Percentiles rank a stretch among this genome's conserved stretches.
Conservation (phyloP, 1,140 invertebrate species). For the Ceratina japonica region DNA sequence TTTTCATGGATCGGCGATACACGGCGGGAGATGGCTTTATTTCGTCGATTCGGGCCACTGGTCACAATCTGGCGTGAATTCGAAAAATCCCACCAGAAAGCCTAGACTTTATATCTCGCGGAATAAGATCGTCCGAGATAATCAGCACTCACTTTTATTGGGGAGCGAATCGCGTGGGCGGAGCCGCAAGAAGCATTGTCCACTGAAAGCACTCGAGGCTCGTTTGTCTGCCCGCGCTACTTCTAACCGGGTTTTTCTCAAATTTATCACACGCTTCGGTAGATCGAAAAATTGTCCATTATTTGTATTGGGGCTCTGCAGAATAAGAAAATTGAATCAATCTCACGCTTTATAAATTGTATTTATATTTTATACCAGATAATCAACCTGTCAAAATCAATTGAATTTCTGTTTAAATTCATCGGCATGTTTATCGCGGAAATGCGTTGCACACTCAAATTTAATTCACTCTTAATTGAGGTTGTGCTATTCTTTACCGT, state of each 20-base stretch:
- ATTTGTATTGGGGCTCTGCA: not conserved
- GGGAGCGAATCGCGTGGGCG: slow-evolving; percentile 48
- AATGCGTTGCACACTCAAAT: no score
- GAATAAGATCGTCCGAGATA: slow-evolving; percentile 41
- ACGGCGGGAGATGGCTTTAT: slow-evolving; percentile 6
- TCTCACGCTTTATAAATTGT: not conserved
- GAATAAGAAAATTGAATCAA: not conserved
- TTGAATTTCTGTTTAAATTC: no score
- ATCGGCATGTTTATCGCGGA: no score
- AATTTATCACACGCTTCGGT: slow-evolving; percentile 40
- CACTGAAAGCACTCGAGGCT: slow-evolving; percentile 24
- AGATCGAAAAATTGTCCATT: slow-evolving; percentile 42
- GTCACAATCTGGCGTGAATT: slow-evolving; percentile 30
- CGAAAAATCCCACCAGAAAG: not conserved
- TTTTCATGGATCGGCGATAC: not conserved
- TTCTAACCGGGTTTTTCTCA: slow-evolving; percentile 19
- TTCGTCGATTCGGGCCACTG: slow-evolving; percentile 22
- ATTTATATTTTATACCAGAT: no score
- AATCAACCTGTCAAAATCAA: not conserved
- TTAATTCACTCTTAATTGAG: no score
- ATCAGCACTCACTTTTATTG: slow-evolving; percentile 58
- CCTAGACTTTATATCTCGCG: not conserved
- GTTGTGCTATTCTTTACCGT: no score
- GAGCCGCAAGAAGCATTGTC: slow-evolving; percentile 52
- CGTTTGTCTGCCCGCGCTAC: slow-evolving; percentile 28